These are phyloP conservation scores for Pardosa pseudoannulata DNA, from an alignment of 2,888 invertebrate species.

Conservation along the genomic window DNA sequence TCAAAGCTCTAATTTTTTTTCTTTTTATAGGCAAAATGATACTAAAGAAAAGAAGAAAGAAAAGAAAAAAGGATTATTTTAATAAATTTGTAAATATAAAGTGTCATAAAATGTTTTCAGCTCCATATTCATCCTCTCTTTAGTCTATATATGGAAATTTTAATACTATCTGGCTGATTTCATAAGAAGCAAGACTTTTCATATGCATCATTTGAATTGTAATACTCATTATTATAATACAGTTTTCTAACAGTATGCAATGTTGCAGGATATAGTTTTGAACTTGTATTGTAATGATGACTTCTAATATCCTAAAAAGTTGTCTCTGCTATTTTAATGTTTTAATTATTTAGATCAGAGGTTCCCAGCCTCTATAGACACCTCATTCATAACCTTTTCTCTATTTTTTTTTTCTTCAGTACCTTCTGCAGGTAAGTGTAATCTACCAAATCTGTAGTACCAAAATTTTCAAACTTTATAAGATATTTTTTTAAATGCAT, in stretches of 20 bases:
- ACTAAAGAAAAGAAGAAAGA: slow-evolving; percentile 68
- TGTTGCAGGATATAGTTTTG: background rate
- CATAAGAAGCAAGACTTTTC: slow-evolving; percentile 1
- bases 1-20: background rate
- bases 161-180: background rate
- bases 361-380: too few species aligned
- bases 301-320: background rate
- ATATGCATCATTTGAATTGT: background rate
- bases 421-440: too few species aligned
- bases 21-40: slow-evolving; percentile 56
- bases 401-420: too few species aligned
- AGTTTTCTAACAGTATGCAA: slow-evolving; percentile 3
- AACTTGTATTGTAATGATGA: background rate
- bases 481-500: too few species aligned
- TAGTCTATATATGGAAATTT: slow-evolving; percentile 5
- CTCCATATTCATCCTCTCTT: slow-evolving; percentile 1
- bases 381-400: too few species aligned
- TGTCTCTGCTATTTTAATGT: too few species aligned
- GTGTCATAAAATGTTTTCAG: background rate
- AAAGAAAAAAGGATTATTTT: slow-evolving; percentile 68
- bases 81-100: slow-evolving; percentile 11
- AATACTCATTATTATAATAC: background rate
- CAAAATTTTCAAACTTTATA: too few species aligned
- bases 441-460: too few species aligned
- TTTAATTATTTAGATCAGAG: too few species aligned